Evolutionary conservation across 2,888 invertebrate species (phyloP).

Genomic region (Ornithoptera alexandrae): DNA sequence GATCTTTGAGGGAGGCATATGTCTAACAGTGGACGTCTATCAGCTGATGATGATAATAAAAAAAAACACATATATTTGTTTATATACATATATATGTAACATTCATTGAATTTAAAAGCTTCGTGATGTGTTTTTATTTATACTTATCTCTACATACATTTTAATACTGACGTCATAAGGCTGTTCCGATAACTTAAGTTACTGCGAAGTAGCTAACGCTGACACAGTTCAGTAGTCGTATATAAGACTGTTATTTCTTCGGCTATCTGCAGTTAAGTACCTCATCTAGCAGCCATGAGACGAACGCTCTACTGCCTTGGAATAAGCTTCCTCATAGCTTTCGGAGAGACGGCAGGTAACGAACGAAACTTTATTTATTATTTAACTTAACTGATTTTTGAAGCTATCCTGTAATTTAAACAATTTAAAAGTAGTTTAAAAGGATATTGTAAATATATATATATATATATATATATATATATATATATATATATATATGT

Average conservation of each 20-base stretch:
- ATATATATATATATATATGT: too few species aligned
- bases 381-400: background rate
- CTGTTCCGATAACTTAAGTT: conserved; percentile 18
- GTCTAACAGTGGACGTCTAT: too few species aligned
- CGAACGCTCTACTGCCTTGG: conserved; percentile 18
- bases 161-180: conserved; percentile 7
- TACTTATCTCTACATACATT: background rate
- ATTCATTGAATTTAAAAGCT: background rate
- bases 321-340: conserved; percentile 12
- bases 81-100: too few species aligned
- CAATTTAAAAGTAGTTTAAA: background rate
- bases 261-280: conserved; percentile 6
- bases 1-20: too few species aligned
- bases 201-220: background rate
- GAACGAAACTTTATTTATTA: background rate
- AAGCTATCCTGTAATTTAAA: background rate
- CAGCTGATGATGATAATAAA: too few species aligned
- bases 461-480: too few species aligned
- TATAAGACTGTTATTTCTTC: conserved; percentile 8
- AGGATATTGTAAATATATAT: too few species aligned
- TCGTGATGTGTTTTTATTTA: conserved; percentile 14
- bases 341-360: conserved; percentile 19
- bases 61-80: too few species aligned
- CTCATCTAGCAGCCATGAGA: conserved; percentile 15
- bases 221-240: conserved; percentile 5